Percentiles rank a stretch among this genome's conserved stretches.
These are phyloP conservation scores for Pseudococcus longispinus DNA, from an alignment of 2,888 invertebrate species.

Conservation along the genomic window DNA sequence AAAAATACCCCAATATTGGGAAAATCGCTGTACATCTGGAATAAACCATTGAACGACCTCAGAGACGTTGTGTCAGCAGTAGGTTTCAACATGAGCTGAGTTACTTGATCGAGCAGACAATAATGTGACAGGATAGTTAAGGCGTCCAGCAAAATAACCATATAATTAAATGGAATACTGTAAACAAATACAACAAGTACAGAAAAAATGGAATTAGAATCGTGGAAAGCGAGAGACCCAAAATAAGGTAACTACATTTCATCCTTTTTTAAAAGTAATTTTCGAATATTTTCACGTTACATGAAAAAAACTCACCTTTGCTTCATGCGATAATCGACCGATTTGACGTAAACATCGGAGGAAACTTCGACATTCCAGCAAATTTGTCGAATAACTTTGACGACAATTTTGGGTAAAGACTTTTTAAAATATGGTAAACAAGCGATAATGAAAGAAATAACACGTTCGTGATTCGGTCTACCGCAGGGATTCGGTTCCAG, in stretches of 20 bases:
- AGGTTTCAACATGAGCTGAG: slow-evolving; percentile 21
- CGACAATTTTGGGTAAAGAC: slow-evolving; percentile 77
- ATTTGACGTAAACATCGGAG: slow-evolving; percentile 61
- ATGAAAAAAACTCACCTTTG: slow-evolving; percentile 22
- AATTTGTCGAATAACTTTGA: slow-evolving; percentile 79
- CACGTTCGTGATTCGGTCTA: slow-evolving; percentile 76
- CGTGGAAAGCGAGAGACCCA: no score
- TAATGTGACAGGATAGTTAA: slow-evolving; percentile 81
- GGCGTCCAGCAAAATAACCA: slow-evolving; percentile 78
- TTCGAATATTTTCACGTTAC: no score
- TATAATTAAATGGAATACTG: slow-evolving; percentile 74
- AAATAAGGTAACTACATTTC: no score
- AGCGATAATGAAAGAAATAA: slow-evolving; percentile 81
- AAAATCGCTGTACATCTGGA: slow-evolving; percentile 52
- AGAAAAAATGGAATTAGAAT: not conserved
- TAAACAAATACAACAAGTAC: not conserved
- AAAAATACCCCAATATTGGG: slow-evolving; percentile 19
- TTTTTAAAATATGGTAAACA: slow-evolving; percentile 81
- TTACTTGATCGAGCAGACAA: slow-evolving; percentile 74
- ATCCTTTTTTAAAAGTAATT: no score
- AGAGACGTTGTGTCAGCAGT: slow-evolving; percentile 11
- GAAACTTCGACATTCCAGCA: slow-evolving; percentile 78
- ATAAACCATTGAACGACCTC: slow-evolving; percentile 37
- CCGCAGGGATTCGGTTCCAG: slow-evolving; percentile 66
- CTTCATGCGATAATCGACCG: slow-evolving; percentile 44